Evolutionary conservation across 2,113 vertebrate genomes (phyloP).

Genomic region (Myiozetetes cayanensis): DNA sequence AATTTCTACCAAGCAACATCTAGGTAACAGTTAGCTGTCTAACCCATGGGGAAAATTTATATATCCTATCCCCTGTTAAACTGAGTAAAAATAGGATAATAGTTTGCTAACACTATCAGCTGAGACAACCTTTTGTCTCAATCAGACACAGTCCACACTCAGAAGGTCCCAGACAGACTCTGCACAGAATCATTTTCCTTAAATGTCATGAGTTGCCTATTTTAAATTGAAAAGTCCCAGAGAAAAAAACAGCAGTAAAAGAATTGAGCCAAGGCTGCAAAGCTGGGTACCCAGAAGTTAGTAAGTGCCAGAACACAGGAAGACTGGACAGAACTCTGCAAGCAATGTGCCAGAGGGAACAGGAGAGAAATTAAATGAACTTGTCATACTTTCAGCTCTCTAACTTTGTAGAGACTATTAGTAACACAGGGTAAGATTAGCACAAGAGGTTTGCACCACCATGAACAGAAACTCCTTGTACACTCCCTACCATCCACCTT

Average conservation of each 20-base stretch:
- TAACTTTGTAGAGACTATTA: background rate
- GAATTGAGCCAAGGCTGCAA: background rate
- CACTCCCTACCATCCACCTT: background rate
- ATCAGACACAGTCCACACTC: background rate
- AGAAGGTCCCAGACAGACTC: background rate
- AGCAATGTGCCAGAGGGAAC: background rate
- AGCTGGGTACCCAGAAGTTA: background rate
- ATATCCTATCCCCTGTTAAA: background rate
- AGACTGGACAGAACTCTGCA: background rate
- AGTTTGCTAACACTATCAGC: background rate
- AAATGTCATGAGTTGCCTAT: background rate
- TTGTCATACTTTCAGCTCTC: background rate
- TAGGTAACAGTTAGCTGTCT: background rate
- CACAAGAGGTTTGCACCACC: background rate
- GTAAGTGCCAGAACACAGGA: background rate
- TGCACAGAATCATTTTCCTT: background rate
- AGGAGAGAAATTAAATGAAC: background rate
- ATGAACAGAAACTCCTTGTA: background rate
- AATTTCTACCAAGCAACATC: background rate
- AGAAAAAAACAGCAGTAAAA: background rate
- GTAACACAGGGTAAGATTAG: background rate
- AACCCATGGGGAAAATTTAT: background rate
- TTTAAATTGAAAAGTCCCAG: background rate
- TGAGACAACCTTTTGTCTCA: background rate
- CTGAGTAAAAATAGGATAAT: background rate